Base-by-base conservation (phyloP, 2,888 invertebrate species). In the Cryptocheilus praepositus region DNA sequence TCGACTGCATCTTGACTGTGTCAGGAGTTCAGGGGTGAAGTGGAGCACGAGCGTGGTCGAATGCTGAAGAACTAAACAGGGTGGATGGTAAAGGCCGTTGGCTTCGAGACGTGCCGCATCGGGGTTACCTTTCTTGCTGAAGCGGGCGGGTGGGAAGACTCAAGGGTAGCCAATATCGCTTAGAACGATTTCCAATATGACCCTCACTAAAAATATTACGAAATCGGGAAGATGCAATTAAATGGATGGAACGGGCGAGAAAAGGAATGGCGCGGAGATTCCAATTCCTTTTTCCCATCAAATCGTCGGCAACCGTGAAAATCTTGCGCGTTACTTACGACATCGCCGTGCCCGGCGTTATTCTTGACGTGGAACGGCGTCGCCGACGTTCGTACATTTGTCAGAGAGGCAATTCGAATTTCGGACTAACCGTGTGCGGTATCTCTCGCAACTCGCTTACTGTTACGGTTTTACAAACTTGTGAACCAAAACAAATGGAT, bases 1-100 rank as follows among this genome's bases (percentile, higher is more conserved):
- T 82, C 80, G 81, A 82, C 81, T 73, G 67, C 64, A 74, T 76
- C 73, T 77, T 71, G 73, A 77, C 71, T 69, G 75, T 82, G 81
- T 77, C 81, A 81, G 67, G 70, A 71, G 81, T 76, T 77, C 74
- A 76, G 69, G 67, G 76, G 67, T 77, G 72, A 77, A 73, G 77
- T 73, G 71, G 66, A 66, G 54, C 51, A 45, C 43, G 61, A 62
- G 28, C 49, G 53, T 28, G 51, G 64, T 61, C 63, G 59, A 69
- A 67, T 58, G 49, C 45, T 60, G 72, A 70, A 63, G 71, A 70
- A 79, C 74, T 52, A 72, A 73, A 74, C 69, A 72, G 69, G 56
- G 60, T 59, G 36, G 54, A 57, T 22, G 67, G 64, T 51, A 60
- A 60, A 71, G 71, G 70, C 58, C 36, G 60, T 53, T 61, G 75